phyloP scores from a whole-genome alignment of 30 jellyfish, hydroid and myxozoan genomes.

The Haliclystus octoradiatus region DNA sequence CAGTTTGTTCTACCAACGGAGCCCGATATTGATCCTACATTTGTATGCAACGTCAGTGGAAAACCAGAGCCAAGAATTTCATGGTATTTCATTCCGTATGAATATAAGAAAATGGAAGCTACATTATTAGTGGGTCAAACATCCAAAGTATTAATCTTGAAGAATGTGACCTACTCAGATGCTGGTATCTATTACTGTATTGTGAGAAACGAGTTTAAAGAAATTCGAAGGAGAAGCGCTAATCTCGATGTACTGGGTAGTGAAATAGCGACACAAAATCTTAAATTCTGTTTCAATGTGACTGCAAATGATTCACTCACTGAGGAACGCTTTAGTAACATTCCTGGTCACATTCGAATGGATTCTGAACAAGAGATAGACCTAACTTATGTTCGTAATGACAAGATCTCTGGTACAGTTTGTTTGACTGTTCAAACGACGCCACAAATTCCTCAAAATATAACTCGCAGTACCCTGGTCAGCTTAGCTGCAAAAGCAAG shows the following conservation, averaged over 20 bases:
- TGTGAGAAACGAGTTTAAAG: slow-evolving; percentile 16
- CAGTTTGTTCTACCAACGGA: neutral
- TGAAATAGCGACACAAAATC: neutral
- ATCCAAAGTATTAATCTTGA: neutral
- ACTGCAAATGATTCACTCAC: neutral
- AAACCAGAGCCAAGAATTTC: slow-evolving; percentile 7
- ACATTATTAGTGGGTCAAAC: neutral
- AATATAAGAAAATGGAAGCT: neutral
- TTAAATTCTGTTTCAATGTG: slow-evolving; percentile 1
- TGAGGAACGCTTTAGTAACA: neutral
- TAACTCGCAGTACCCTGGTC: neutral
- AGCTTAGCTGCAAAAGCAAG: slow-evolving; percentile 9
- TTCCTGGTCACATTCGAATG: neutral
- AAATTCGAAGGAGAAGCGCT: slow-evolving; percentile 6
- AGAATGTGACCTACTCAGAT: neutral
- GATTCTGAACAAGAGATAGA: neutral
- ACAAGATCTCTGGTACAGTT: too few species aligned
- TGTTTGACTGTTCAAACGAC: too few species aligned
- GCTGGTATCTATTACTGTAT: slow-evolving; percentile 27
- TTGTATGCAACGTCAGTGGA: slow-evolving; percentile 18
- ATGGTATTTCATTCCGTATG: slow-evolving; percentile 14
- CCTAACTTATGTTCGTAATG: too few species aligned
- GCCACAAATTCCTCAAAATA: neutral
- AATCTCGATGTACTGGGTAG: slow-evolving; percentile 12
- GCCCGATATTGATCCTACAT: neutral